Evolutionary conservation across 2,888 invertebrate species (phyloP).

Genomic region (Cremastinae sp.): DNA sequence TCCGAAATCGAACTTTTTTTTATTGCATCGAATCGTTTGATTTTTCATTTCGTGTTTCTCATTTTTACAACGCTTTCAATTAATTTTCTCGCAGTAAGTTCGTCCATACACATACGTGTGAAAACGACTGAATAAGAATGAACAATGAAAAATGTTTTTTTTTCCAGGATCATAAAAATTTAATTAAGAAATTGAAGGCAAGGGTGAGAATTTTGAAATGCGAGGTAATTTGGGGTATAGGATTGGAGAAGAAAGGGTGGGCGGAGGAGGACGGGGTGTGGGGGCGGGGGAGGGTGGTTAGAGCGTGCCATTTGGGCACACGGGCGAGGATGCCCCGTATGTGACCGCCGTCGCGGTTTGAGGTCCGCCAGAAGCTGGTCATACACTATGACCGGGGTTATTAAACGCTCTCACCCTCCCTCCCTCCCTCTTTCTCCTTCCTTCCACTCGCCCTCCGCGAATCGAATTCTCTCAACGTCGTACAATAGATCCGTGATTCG

Average conservation of each 20-base stretch:
- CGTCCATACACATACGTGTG: too few relatives aligned
- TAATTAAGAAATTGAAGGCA: too few relatives aligned
- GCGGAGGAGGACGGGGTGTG: slow-evolving; percentile 13
- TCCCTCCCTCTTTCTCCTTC: too few relatives aligned
- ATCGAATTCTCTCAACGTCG: slow-evolving; percentile 56
- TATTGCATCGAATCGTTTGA: too few relatives aligned
- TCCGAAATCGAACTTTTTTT: too few relatives aligned
- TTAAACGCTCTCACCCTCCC: slow-evolving; percentile 73
- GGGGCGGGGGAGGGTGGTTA: too few relatives aligned
- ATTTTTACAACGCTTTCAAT: too few relatives aligned
- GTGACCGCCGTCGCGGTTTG: slow-evolving; percentile 77
- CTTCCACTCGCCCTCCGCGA: slow-evolving; percentile 20
- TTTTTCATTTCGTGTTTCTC: too few relatives aligned
- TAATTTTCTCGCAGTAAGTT: too few relatives aligned
- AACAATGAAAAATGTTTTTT: too few relatives aligned
- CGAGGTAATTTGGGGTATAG: slow-evolving; percentile 23
- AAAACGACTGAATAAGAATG: too few relatives aligned
- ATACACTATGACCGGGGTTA: slow-evolving; percentile 71
- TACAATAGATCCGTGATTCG: slow-evolving; percentile 23
- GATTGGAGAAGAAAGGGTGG: slow-evolving; percentile 5
- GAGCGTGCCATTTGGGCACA: slow-evolving; percentile 39
- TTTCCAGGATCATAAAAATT: too few relatives aligned
- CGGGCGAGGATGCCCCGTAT: slow-evolving; percentile 58
- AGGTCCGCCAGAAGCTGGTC: slow-evolving; percentile 75
- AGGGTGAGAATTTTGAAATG: slow-evolving; percentile 3